A percentile compares a stretch with the other conserved stretches of the same genome.
Conservation (phyloP, 2,797 vertebrate genomes). For the Ptychadena robeensis region DNA sequence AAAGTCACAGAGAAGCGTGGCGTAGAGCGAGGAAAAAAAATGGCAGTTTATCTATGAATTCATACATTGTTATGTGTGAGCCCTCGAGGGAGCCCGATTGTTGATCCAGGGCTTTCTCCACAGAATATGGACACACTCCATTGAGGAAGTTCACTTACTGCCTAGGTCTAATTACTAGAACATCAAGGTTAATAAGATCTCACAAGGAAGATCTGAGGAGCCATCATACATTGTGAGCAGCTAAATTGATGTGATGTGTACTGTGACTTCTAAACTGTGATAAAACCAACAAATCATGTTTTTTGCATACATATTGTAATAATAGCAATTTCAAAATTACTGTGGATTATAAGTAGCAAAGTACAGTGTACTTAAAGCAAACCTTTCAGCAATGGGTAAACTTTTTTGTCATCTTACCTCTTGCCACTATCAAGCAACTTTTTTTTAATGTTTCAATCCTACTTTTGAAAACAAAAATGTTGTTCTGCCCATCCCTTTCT, state of each 20-base stretch:
- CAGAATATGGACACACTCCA: slow-evolving; percentile 21
- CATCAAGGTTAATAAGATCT: not conserved
- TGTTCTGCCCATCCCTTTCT: no score
- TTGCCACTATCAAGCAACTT: no score
- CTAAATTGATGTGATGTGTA: not conserved
- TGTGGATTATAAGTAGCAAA: not conserved
- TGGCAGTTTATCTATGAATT: slow-evolving; percentile 27
- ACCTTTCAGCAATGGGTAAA: no score
- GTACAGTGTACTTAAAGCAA: no score
- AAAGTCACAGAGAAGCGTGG: slow-evolving; percentile 17
- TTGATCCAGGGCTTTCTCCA: not conserved
- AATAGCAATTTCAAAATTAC: not conserved
- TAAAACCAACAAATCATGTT: not conserved
- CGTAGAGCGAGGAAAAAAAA: not conserved
- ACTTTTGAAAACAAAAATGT: no score
- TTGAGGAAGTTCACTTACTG: slow-evolving; percentile 13
- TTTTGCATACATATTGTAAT: not conserved
- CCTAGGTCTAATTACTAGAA: not conserved
- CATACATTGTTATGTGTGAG: slow-evolving; percentile 25
- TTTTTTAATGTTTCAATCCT: no score
- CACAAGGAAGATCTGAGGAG: not conserved
- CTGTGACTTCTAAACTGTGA: not conserved
- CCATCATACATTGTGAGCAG: not conserved
- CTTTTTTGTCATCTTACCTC: no score
- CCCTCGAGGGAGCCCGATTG: slow-evolving; percentile 18